phyloP scores from a whole-genome alignment of 1,140 invertebrate species.

The Patella vulgata region DNA sequence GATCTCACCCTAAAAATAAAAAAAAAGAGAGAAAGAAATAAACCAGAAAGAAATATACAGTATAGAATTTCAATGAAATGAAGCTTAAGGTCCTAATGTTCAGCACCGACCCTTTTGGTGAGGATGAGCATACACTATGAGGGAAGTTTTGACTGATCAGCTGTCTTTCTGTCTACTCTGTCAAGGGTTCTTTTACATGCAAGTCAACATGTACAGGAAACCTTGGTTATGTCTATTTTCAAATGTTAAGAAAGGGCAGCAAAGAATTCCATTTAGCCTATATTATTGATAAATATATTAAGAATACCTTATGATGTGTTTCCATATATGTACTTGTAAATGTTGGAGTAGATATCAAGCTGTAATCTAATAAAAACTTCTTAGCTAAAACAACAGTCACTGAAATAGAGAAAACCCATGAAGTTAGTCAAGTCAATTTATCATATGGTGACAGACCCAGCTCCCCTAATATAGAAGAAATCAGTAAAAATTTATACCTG shows the following conservation, averaged over 20 bases:
- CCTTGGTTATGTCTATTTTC: too few species aligned
- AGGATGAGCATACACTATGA: not conserved
- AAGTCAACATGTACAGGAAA: not conserved
- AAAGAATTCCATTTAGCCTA: not conserved
- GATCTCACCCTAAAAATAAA: conserved; percentile 37
- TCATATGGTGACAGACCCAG: conserved; percentile 4
- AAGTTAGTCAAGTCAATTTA: conserved; percentile 3
- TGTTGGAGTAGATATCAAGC: conserved; percentile 23
- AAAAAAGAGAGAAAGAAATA: not conserved
- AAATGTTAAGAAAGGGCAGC: too few species aligned
- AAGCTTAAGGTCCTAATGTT: not conserved
- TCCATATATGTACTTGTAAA: conserved; percentile 34
- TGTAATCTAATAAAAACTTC: conserved; percentile 42
- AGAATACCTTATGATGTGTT: conserved; percentile 39
- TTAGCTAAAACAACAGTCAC: conserved; percentile 25
- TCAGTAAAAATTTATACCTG: conserved; percentile 12
- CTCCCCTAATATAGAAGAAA: not conserved
- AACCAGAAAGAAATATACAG: not conserved
- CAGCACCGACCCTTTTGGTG: not conserved
- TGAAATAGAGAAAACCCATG: conserved; percentile 16
- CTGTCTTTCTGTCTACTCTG: not conserved
- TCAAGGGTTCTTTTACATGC: not conserved
- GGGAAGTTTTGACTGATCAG: not conserved
- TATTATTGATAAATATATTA: too few species aligned
- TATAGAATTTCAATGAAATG: not conserved